These are phyloP conservation scores for Tretioscincus oriximinensis DNA, from an alignment of 2,113 vertebrate genomes.

Conservation along the genomic window DNA sequence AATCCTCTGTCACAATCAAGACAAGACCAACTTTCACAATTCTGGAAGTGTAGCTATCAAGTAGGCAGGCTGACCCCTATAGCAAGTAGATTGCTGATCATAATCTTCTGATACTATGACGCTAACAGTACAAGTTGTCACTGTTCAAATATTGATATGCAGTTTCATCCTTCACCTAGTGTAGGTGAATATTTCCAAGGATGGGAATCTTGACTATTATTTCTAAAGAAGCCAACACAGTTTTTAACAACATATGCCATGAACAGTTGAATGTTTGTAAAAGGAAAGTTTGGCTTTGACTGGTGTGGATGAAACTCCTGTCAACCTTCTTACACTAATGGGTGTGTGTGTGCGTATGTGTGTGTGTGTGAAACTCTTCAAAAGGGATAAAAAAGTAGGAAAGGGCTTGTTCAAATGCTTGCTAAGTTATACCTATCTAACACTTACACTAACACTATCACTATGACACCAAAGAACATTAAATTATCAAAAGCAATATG, in stretches of 20 bases:
- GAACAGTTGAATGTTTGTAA: constrained; percentile 45
- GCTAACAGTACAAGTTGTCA: background rate
- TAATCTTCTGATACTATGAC: background rate
- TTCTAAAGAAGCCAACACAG: constrained; percentile 38
- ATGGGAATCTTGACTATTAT: constrained; percentile 32
- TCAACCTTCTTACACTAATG: constrained; percentile 60
- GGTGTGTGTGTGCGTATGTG: constrained; percentile 40
- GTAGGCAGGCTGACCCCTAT: background rate
- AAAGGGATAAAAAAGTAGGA: constrained; percentile 97
- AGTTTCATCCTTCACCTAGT: background rate
- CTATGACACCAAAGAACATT: constrained; percentile 95
- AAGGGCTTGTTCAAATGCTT: constrained; percentile 87
- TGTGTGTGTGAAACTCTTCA: constrained; percentile 43
- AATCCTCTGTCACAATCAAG: background rate
- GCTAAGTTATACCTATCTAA: constrained; percentile 81
- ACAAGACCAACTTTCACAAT: background rate
- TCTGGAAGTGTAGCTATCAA: background rate
- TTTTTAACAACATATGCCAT: constrained; percentile 24
- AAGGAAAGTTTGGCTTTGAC: constrained; percentile 38
- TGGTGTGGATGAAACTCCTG: constrained; percentile 47
- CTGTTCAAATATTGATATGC: background rate
- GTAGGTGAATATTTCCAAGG: background rate
- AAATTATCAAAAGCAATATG: constrained; percentile 97
- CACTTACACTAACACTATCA: constrained; percentile 91
- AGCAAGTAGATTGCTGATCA: background rate